These are phyloP conservation scores for Neoascia interrupta DNA, from an alignment of 2,888 invertebrate genomes.

Conservation along the genomic window DNA sequence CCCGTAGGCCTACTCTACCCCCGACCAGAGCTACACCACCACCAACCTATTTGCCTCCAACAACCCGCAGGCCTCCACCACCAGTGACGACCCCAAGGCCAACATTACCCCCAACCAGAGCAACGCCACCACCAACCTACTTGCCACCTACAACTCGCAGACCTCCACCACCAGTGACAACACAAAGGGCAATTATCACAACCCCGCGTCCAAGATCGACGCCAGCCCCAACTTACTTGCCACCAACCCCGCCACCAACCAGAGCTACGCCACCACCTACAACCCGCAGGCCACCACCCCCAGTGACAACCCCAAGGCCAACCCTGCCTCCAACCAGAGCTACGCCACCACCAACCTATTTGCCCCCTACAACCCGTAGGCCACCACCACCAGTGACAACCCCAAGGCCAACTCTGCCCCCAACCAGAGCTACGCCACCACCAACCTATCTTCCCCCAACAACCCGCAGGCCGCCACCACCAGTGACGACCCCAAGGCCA, in stretches of 20 bases:
- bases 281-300: background rate
- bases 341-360: constrained; percentile 18
- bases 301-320: constrained; percentile 25
- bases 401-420: background rate
- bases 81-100: background rate
- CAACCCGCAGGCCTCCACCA: background rate
- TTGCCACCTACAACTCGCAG: constrained; percentile 25
- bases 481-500: constrained; percentile 11
- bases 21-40: constrained; percentile 14
- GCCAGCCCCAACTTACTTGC: background rate
- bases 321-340: constrained; percentile 15
- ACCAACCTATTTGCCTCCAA: constrained; percentile 33
- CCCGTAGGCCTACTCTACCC: constrained; percentile 13
- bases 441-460: constrained; percentile 10
- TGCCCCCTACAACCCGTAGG: constrained; percentile 55
- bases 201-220: constrained; percentile 7
- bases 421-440: background rate
- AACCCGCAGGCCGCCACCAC: background rate
- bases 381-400: constrained; percentile 61
- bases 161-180: constrained; percentile 26
- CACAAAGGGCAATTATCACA: constrained; percentile 47
- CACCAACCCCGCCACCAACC: background rate
- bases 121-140: constrained; percentile 24
- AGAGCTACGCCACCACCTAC: constrained; percentile 10
- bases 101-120: constrained; percentile 15